Evolutionary conservation across 2,113 vertebrate genomes (phyloP).

Genomic region (Scatophagus argus): DNA sequence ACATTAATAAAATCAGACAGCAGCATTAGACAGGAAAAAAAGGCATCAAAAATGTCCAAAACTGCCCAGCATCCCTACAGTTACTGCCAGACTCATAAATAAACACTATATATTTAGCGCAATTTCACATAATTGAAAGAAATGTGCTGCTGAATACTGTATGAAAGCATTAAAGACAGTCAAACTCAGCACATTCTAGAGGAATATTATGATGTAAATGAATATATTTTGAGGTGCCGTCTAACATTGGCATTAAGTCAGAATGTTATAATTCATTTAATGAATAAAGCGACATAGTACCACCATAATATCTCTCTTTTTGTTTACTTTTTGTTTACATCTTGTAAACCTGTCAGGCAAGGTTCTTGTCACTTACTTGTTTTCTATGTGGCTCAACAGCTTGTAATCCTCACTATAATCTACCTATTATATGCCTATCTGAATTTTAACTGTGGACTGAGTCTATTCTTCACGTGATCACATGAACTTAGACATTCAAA

Average conservation of each 20-base stretch:
- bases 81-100: background rate
- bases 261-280: background rate
- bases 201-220: background rate
- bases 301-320: no score
- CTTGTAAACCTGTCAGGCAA: no score
- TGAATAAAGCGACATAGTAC: background rate
- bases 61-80: background rate
- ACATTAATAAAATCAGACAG: background rate
- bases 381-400: background rate
- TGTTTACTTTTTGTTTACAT: no score
- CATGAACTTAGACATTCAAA: background rate
- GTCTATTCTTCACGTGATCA: background rate
- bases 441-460: background rate
- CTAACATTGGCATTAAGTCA: background rate
- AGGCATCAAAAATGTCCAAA: background rate
- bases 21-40: background rate
- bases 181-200: background rate
- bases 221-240: background rate
- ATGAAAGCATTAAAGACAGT: background rate
- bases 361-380: background rate
- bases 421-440: no score
- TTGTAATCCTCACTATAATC: no score
- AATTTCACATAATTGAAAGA: background rate
- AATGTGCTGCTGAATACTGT: background rate
- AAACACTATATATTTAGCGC: background rate